Percentiles rank a stretch among this genome's conserved stretches.
phyloP scores from a whole-genome alignment of 1,140 invertebrate genomes.

The Sycophila sp. region DNA sequence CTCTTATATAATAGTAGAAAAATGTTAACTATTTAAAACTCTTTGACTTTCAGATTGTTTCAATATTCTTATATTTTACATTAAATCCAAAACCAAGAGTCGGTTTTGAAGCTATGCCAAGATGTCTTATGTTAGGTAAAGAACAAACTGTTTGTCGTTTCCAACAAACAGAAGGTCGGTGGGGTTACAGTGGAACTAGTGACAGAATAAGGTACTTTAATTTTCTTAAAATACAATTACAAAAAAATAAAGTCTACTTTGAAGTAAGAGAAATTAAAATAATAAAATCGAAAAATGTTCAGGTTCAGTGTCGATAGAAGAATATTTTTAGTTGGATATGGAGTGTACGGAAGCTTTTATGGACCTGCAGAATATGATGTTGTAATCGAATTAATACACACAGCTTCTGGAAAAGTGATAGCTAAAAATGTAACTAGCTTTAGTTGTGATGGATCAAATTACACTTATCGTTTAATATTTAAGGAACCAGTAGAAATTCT shows the following conservation, averaged over 20 bases:
- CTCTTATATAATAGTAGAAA: neutral
- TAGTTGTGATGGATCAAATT: constrained; percentile 82
- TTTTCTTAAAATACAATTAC: neutral
- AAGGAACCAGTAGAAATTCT: constrained; percentile 88
- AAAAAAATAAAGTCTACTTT: no score
- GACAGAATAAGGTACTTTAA: constrained; percentile 78
- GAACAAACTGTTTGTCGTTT: constrained; percentile 85
- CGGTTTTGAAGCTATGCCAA: constrained; percentile 77
- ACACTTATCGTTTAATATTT: constrained; percentile 89
- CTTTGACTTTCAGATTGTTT: constrained; percentile 67
- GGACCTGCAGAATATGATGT: constrained; percentile 85
- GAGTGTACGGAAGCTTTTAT: constrained; percentile 88
- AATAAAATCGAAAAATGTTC: constrained; percentile 39
- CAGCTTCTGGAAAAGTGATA: constrained; percentile 79
- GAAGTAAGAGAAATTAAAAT: no score
- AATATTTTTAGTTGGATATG: constrained; percentile 89
- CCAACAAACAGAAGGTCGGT: constrained; percentile 82
- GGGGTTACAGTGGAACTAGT: constrained; percentile 89
- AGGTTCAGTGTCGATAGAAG: constrained; percentile 85
- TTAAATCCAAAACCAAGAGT: constrained; percentile 80
- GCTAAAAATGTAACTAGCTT: constrained; percentile 83
- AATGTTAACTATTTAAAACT: constrained; percentile 13
- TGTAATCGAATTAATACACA: constrained; percentile 82
- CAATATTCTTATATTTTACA: constrained; percentile 85
- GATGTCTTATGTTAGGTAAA: constrained; percentile 86